Percentiles rank a stretch among this genome's conserved stretches.
phyloP scores from a whole-genome alignment of 2,113 vertebrate genomes.

The Chaetorhynchus papuensis region DNA sequence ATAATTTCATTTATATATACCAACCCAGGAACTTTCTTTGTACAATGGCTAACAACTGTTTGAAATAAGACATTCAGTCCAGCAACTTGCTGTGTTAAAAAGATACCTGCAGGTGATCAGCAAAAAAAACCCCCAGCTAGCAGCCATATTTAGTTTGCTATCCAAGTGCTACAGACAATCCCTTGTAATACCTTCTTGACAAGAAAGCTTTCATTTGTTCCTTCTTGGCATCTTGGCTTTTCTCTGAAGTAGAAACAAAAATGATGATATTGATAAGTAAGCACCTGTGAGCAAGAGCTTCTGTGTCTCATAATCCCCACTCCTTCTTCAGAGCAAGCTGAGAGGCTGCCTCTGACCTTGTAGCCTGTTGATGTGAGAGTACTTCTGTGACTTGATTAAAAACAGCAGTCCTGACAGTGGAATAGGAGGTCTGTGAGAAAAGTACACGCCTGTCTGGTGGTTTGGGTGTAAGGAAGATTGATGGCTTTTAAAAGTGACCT shows the following conservation, averaged over 20 bases:
- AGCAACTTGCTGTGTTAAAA: background rate
- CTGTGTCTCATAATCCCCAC: background rate
- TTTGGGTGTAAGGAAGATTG: conserved; percentile 19
- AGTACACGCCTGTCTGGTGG: background rate
- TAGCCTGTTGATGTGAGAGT: conserved; percentile 34
- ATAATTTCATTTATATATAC: background rate
- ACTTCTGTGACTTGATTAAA: conserved; percentile 36
- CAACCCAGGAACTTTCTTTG: background rate
- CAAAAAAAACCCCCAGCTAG: background rate
- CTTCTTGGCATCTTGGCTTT: background rate
- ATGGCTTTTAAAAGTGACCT: conserved; percentile 13
- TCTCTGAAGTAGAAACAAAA: conserved; percentile 28
- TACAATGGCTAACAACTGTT: background rate
- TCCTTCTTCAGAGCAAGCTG: background rate
- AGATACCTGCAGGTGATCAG: background rate
- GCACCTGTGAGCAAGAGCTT: background rate
- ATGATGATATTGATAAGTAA: background rate
- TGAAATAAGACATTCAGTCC: background rate
- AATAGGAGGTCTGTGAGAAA: background rate
- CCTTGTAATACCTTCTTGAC: background rate
- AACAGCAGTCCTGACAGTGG: background rate
- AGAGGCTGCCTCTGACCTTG: conserved; percentile 23
- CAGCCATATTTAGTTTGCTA: background rate
- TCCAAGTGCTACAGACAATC: background rate
- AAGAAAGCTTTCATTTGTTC: background rate